Evolutionary conservation across 2,113 vertebrate species (phyloP), one percentile per base, ranked within the genome.

Genomic region (Spea multiplicata): DNA sequence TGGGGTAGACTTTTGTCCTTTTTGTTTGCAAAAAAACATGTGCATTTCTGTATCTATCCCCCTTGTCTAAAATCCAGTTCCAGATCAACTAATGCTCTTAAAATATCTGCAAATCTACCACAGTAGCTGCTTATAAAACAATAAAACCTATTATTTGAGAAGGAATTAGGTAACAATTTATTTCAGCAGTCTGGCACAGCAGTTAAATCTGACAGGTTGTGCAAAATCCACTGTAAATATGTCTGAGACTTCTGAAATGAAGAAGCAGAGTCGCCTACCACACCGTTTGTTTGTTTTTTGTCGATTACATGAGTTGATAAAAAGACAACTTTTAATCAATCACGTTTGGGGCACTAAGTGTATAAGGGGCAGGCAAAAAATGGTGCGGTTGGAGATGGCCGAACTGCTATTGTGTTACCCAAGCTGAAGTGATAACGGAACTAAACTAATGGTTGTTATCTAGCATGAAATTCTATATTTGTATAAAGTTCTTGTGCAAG

Each of bases 11-110:
- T 5, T 16, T 64, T 3, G 5, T 64, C 7, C 3, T n/a, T 64
- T 30, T 64, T 30, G 16, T 64, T 64, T 64, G 50, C 50, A 52
- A 6, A 52, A n/a, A 6, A 10, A 7, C 50, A 6, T 52, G 50
- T 52, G 50, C 50, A 86, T 84, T 87, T 76, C 78, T 86, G 78
- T 57, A 87, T 88, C 85, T 84, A 75, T 71, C 85, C 71, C 82
- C 75, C 86, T 90, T 88, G 83, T 82, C 82, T 83, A 83, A 89
- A 89, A 86, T 87, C 87, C 84, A 82, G 62, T 71, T 80, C 78
- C 81, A 87, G 84, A 88, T 86, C 78, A 78, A 82, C 66, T 92
- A 92, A 92, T 90, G 86, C 85, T 91, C 87, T 91, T 92, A 91
- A 86, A 83, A 17, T 81, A 82, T 86, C 87, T 87, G 80, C 76